A percentile compares a stretch with the other conserved stretches of the same genome.
Conservation (phyloP, 2,888 invertebrate species). For the Drosophila suboccidentalis region DNA sequence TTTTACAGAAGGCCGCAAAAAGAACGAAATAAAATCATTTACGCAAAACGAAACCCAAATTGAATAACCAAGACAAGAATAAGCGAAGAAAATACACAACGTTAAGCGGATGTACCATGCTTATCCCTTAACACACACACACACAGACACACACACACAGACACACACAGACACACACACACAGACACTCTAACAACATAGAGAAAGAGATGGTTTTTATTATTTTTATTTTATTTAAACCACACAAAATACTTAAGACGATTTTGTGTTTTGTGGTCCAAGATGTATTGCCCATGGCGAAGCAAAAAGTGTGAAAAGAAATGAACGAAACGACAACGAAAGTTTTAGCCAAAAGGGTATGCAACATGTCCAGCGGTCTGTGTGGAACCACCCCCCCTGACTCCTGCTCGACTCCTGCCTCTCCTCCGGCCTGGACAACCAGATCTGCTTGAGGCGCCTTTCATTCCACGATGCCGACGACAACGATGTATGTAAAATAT, state of each 20-base stretch:
- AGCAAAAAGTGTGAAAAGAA: constrained; percentile 75
- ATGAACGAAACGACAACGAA: constrained; percentile 55
- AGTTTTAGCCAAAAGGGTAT: constrained; percentile 71
- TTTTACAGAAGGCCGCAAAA: constrained; percentile 64
- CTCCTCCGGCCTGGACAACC: constrained; percentile 15
- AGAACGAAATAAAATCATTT: constrained; percentile 74
- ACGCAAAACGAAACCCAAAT: constrained; percentile 72
- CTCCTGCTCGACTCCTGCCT: background rate
- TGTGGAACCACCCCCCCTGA: constrained; percentile 41
- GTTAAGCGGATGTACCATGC: constrained; percentile 77
- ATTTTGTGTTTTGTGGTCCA: constrained; percentile 81
- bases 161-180: constrained; percentile 45
- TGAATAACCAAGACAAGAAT: constrained; percentile 65
- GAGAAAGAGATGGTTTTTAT: constrained; percentile 60
- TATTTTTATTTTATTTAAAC: constrained; percentile 81
- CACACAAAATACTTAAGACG: constrained; percentile 82
- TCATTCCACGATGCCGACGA: constrained; percentile 29
- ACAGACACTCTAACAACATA: constrained; percentile 8
- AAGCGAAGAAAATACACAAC: constrained; percentile 62
- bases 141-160: constrained; percentile 40
- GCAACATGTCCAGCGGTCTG: constrained; percentile 76
- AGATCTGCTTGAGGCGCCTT: constrained; percentile 53
- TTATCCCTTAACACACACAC: constrained; percentile 71
- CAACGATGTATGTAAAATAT: constrained; percentile 67
- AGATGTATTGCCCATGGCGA: constrained; percentile 77